Base-by-base conservation (phyloP, 2,888 invertebrate genomes). In the Calameuta filiformis region DNA sequence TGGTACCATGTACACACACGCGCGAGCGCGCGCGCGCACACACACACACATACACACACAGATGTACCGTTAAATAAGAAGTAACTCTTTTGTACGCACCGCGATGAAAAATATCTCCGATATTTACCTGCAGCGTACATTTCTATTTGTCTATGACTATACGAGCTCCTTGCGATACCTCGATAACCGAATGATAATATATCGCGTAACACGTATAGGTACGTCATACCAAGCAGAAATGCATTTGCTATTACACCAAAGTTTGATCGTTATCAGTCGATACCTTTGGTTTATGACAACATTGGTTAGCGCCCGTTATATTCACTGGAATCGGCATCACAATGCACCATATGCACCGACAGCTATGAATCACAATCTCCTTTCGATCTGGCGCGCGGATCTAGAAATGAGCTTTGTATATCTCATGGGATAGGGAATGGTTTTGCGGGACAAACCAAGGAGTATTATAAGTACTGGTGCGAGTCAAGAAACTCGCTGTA, bases 341-440 rank as follows among this genome's bases (percentile, higher is more conserved):
- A 77, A 69, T 68, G 79, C 69, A 68, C 73, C 69, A 73, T 76
- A 79, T 74, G 35, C 69, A 40, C 73, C 69, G 79, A 76, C 74
- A 69, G 76, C 74, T 76, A 74, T 76, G 76, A 79, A 74, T 79
- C 76, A 79, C 74, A 73, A 73, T 73, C 71, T 71, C 68, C 76
- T 68, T 76, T 76, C 73, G 76, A 79, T 79, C 76, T 79, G 73
- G 73, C 73, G 73, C 76, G 68, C 73, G 73, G 73, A 76, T 79
- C 73, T 56, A 56, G 56, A 56, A 56, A 9, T 23, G 56, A 56
- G 56, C 56, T 56, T 56, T 56, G 56, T 56, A 56, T 56, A 9
- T 56, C 23, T 56, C 56, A 56, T 0, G 56, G 9, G 23, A 56
- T 56, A 56, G 56, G 56, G 56, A 56, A 56, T 1, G 56, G 56